Evolutionary conservation across 2,888 invertebrate species (phyloP).

Genomic region (Apotomis turbidana): DNA sequence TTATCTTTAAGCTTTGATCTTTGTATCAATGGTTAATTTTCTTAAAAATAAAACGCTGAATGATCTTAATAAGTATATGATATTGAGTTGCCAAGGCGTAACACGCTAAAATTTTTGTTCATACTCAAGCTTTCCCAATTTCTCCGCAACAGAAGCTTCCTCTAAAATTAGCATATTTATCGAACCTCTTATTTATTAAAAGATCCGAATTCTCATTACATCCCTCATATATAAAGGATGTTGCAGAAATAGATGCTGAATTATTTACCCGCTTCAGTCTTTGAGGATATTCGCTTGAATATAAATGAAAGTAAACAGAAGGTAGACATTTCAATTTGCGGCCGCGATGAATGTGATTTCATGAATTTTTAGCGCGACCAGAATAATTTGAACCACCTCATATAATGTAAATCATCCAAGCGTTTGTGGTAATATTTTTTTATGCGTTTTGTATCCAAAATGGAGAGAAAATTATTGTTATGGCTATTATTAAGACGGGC

Average conservation of each 20-base stretch:
- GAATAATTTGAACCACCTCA: conserved; percentile 16
- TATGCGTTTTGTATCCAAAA: background rate
- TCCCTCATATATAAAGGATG: conserved; percentile 25
- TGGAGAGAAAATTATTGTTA: too few relatives aligned
- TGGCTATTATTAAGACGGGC: too few relatives aligned
- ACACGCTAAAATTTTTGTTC: too few relatives aligned
- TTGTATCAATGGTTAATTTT: too few relatives aligned
- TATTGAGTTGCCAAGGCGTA: too few relatives aligned
- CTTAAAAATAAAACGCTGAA: too few relatives aligned
- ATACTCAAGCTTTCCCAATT: background rate
- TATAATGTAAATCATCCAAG: conserved; percentile 6
- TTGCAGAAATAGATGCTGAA: conserved; percentile 41
- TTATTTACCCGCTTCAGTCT: conserved; percentile 45
- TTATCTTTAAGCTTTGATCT: too few relatives aligned
- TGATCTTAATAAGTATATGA: too few relatives aligned
- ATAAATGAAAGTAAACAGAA: conserved; percentile 45
- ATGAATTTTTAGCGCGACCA: conserved; percentile 53
- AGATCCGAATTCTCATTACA: conserved; percentile 30
- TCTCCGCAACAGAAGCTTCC: background rate
- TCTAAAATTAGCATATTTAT: conserved; percentile 29
- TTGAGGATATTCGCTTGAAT: conserved; percentile 43
- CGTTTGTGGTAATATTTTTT: background rate
- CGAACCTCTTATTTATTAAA: conserved; percentile 24
- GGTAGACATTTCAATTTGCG: conserved; percentile 57
- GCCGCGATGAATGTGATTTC: conserved; percentile 52